phyloP scores from a whole-genome alignment of 2,113 vertebrate genomes.

The Hypanus sabinus region DNA sequence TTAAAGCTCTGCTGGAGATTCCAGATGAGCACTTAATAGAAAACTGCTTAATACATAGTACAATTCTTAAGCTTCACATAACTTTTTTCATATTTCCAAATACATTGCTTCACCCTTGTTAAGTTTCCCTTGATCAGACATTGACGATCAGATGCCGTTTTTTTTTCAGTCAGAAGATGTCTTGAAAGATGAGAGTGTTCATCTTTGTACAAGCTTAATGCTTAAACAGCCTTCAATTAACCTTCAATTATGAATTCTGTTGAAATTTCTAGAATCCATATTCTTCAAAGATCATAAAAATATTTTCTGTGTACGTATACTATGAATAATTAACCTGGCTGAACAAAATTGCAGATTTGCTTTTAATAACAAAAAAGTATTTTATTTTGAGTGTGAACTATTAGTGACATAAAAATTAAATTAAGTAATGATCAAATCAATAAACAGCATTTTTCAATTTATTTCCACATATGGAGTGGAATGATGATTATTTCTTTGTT shows the following conservation, averaged over 20 bases:
- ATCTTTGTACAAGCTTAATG: neutral
- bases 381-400: neutral
- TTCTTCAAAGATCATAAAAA: neutral
- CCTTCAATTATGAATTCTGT: neutral
- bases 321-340: neutral
- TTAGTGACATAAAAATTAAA: neutral
- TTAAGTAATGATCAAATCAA: neutral
- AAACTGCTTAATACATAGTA: neutral
- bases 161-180: neutral
- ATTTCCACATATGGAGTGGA: neutral
- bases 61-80: neutral
- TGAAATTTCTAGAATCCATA: neutral
- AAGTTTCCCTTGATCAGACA: neutral
- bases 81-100: neutral
- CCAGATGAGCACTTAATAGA: neutral
- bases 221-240: neutral
- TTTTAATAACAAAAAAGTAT: neutral
- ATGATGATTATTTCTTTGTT: neutral
- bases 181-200: neutral
- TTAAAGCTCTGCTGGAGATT: slow-evolving; percentile 13
- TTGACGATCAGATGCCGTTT: neutral
- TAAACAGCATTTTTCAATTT: neutral
- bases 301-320: neutral
- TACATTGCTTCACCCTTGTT: neutral
- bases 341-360: neutral